phyloP scores from a whole-genome alignment of 2,888 invertebrate species.

The Caenorhabditis japonica region DNA sequence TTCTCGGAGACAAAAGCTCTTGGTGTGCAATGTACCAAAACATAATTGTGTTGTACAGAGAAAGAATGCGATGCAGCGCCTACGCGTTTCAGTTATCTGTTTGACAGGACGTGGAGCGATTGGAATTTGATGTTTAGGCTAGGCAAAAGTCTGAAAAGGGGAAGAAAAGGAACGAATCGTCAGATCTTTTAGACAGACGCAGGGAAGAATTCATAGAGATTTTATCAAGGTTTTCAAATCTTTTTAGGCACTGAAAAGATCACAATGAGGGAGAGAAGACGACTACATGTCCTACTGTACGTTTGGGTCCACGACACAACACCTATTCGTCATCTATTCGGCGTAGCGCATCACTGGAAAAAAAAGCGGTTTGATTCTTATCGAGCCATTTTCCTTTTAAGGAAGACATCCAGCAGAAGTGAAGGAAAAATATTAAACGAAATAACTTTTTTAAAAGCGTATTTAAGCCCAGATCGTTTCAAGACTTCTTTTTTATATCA shows the following conservation, averaged over 20 bases:
- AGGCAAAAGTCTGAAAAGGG: neutral
- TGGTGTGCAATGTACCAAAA: conserved; percentile 7
- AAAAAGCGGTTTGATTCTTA: neutral
- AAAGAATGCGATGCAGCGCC: conserved; percentile 5
- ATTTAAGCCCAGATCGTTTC: conserved; percentile 3
- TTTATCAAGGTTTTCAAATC: conserved; percentile 36
- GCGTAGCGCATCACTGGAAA: conserved; percentile 12
- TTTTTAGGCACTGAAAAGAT: conserved; percentile 28
- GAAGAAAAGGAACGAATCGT: neutral
- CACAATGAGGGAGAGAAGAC: conserved; percentile 5
- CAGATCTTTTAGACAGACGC: neutral
- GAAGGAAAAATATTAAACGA: neutral
- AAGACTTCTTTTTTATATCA: conserved; percentile 44
- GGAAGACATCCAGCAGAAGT: too few species aligned
- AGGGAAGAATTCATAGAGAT: conserved; percentile 20
- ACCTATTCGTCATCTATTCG: neutral
- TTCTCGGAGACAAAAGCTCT: neutral
- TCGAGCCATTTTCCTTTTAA: too few species aligned
- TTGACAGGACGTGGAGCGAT: too few species aligned
- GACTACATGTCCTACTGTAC: conserved; percentile 18
- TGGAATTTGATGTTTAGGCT: too few species aligned
- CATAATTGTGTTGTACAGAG: conserved; percentile 20
- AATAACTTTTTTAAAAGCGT: conserved; percentile 8
- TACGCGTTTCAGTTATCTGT: too few species aligned
- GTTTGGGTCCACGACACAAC: conserved; percentile 32